A percentile compares a stretch with the other conserved stretches of the same genome.
phyloP scores from a whole-genome alignment of 2,113 vertebrate species.

The Garra rufa region DNA sequence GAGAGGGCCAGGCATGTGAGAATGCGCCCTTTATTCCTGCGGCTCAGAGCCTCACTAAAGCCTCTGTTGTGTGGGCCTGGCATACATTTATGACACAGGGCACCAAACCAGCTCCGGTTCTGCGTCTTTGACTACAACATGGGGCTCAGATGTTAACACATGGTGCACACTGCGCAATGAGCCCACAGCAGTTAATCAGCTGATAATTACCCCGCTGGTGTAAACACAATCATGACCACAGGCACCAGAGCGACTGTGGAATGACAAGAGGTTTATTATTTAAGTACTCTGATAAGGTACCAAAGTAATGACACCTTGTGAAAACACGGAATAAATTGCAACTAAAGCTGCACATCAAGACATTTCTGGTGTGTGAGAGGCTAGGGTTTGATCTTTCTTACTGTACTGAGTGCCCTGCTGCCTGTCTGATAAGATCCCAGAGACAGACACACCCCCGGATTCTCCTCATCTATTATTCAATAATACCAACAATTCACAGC shows the following conservation, averaged over 20 bases:
- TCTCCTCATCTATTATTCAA: constrained; percentile 58
- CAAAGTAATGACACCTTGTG: neutral
- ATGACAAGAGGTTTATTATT: constrained; percentile 1
- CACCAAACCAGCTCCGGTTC: constrained; percentile 50
- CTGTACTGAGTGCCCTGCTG: constrained; percentile 17
- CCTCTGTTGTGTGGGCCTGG: constrained; percentile 58
- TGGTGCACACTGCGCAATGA: constrained; percentile 38
- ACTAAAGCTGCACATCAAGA: constrained; percentile 13
- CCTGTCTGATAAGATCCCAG: constrained; percentile 42
- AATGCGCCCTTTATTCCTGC: constrained; percentile 61
- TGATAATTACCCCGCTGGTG: constrained; percentile 38
- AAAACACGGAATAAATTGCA: neutral
- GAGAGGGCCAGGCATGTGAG: constrained; percentile 44
- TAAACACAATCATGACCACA: constrained; percentile 30
- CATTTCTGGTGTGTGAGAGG: neutral
- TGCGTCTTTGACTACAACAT: constrained; percentile 50
- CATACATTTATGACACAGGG: constrained; percentile 53
- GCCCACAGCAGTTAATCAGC: constrained; percentile 43
- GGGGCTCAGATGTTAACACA: constrained; percentile 48
- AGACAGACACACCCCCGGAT: constrained; percentile 38
- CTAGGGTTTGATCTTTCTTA: constrained; percentile 26
- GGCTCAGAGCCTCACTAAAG: constrained; percentile 51
- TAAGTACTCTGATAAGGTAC: too few relatives aligned
- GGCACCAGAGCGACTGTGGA: neutral
- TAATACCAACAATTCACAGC: constrained; percentile 48